A percentile compares a stretch with the other conserved stretches of the same genome.
phyloP scores from a whole-genome alignment of 1,140 invertebrate genomes.

The Drosophila obscura region DNA sequence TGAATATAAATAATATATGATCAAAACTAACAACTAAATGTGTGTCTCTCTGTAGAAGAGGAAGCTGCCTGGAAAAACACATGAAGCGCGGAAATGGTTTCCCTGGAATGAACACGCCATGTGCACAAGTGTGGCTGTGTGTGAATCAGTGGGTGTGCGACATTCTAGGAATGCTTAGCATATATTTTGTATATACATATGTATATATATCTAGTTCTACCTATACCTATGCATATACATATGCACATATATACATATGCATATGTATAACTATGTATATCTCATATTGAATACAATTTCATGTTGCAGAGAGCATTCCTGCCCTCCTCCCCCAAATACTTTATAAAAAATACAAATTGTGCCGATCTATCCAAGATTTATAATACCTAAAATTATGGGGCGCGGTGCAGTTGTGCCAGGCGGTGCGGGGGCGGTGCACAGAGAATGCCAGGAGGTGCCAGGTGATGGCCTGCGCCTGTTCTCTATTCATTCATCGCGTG shows the following conservation, averaged over 20 bases:
- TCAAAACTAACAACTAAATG: slow-evolving; percentile 25
- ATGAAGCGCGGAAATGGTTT: slow-evolving; percentile 3
- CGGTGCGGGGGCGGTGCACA: too few relatives aligned
- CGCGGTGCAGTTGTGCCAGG: background rate
- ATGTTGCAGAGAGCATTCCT: slow-evolving; percentile 53
- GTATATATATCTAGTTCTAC: slow-evolving; percentile 24
- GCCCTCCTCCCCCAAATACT: slow-evolving; percentile 54
- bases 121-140: slow-evolving; percentile 13
- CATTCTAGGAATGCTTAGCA: slow-evolving; percentile 68
- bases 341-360: slow-evolving; percentile 78
- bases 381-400: slow-evolving; percentile 51
- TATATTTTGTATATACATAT: slow-evolving; percentile 37
- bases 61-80: slow-evolving; percentile 16
- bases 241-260: slow-evolving; percentile 31
- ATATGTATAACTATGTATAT: slow-evolving; percentile 30
- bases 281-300: slow-evolving; percentile 49
- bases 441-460: too few relatives aligned
- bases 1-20: slow-evolving; percentile 29
- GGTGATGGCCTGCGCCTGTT: background rate
- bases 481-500: slow-evolving; percentile 52
- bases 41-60: slow-evolving; percentile 19
- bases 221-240: slow-evolving; percentile 19
- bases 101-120: slow-evolving; percentile 61
- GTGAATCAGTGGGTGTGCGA: slow-evolving; percentile 36
- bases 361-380: slow-evolving; percentile 29